Percentiles rank a stretch among this genome's conserved stretches.
Conservation (phyloP, 2,113 vertebrate species). For the Shinisaurus crocodilurus region DNA sequence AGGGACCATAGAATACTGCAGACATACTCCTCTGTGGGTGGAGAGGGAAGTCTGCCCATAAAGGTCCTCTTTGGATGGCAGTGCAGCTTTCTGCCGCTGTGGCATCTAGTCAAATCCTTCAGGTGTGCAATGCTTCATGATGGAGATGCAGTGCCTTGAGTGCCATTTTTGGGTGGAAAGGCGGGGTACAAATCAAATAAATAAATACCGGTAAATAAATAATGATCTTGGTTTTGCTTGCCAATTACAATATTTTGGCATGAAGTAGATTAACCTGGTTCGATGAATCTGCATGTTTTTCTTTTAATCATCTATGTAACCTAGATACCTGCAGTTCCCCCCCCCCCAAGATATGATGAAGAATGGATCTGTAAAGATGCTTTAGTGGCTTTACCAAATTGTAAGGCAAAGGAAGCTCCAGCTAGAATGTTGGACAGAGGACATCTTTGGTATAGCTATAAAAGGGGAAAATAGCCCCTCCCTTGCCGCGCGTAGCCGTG, state of each 20-base stretch:
- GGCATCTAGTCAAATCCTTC: neutral
- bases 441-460: neutral
- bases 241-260: neutral
- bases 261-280: neutral
- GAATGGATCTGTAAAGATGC: too few relatives aligned
- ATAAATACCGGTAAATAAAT: too few relatives aligned
- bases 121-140: neutral
- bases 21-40: neutral
- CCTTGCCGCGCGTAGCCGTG: too few relatives aligned
- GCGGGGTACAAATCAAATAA: too few relatives aligned
- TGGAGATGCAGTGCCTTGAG: neutral
- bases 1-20: neutral
- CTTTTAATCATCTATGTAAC: neutral
- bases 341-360: neutral
- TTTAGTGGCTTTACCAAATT: neutral
- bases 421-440: neutral
- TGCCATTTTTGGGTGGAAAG: too few relatives aligned
- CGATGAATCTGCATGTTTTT: neutral
- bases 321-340: neutral
- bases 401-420: neutral
- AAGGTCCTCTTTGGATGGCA: neutral
- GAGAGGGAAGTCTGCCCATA: neutral
- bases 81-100: neutral
- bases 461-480: neutral
- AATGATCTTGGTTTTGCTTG: neutral